Conservation (phyloP, 2,113 vertebrate species). For the Myxocyprinus asiaticus region DNA sequence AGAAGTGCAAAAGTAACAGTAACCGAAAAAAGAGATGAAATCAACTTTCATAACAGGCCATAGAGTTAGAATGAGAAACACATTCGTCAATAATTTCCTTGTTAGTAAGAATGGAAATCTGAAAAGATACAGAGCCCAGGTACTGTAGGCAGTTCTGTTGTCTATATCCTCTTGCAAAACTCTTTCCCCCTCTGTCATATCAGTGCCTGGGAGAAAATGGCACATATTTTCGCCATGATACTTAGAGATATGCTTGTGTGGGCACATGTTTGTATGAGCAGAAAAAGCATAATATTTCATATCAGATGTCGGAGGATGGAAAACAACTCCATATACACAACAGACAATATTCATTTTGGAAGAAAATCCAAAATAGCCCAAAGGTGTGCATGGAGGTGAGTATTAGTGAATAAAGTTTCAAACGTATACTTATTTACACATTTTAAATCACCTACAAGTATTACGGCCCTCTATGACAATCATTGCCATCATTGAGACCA, state of each 20-base stretch:
- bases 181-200: conserved; percentile 29
- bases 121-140: neutral
- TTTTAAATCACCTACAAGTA: too few species aligned
- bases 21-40: neutral
- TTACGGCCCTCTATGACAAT: too few species aligned
- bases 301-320: too few species aligned
- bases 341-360: too few species aligned
- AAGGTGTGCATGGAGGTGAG: too few species aligned
- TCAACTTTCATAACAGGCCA: neutral
- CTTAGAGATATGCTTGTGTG: conserved; percentile 9
- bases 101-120: conserved; percentile 49
- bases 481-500: too few species aligned
- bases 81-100: conserved; percentile 15
- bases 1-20: neutral
- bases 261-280: neutral
- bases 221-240: neutral
- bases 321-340: too few species aligned
- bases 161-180: too few species aligned
- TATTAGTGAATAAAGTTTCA: too few species aligned
- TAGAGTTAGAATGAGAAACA: conserved; percentile 27
- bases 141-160: neutral
- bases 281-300: neutral
- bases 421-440: too few species aligned
- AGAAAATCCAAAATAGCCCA: too few species aligned
- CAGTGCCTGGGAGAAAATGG: neutral